Percentiles rank a stretch among this genome's conserved stretches.
These are phyloP conservation scores for Cosmorhoe ocellata DNA, from an alignment of 2,888 invertebrate species.

Conservation along the genomic window DNA sequence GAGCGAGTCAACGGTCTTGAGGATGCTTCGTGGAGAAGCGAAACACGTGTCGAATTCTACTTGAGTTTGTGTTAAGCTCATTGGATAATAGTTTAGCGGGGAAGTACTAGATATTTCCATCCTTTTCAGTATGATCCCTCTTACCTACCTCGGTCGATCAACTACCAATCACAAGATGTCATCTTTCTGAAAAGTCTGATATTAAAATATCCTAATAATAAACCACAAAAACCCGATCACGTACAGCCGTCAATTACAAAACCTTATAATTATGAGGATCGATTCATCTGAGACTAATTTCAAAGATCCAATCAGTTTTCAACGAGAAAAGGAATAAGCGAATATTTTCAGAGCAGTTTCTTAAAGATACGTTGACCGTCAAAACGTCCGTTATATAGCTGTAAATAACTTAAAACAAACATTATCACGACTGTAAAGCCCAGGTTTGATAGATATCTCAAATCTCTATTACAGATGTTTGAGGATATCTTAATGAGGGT, in stretches of 20 bases:
- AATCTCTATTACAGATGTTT: too few species aligned
- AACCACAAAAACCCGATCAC: slow-evolving; percentile 9
- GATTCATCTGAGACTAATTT: slow-evolving; percentile 23
- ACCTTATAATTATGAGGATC: slow-evolving; percentile 15
- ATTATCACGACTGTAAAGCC: too few species aligned
- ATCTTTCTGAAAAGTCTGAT: background rate
- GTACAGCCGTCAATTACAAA: slow-evolving; percentile 7
- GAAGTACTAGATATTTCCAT: too few species aligned
- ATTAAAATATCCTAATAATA: background rate
- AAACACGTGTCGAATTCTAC: too few species aligned
- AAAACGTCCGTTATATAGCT: background rate
- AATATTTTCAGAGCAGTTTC: background rate
- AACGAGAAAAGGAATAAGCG: background rate
- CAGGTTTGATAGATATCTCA: too few species aligned
- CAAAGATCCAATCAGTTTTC: slow-evolving; percentile 25
- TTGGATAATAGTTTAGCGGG: too few species aligned
- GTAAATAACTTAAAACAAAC: background rate
- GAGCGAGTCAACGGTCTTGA: too few species aligned
- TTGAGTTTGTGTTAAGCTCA: too few species aligned
- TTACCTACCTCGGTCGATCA: too few species aligned
- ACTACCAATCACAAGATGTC: background rate
- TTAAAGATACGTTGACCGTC: background rate
- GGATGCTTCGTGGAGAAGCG: too few species aligned
- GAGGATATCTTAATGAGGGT: too few species aligned
- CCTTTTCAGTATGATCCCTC: too few species aligned